Evolutionary conservation across 2,888 invertebrate species (phyloP), one percentile per base, ranked within the genome.

Genomic region (Agrotis segetum): DNA sequence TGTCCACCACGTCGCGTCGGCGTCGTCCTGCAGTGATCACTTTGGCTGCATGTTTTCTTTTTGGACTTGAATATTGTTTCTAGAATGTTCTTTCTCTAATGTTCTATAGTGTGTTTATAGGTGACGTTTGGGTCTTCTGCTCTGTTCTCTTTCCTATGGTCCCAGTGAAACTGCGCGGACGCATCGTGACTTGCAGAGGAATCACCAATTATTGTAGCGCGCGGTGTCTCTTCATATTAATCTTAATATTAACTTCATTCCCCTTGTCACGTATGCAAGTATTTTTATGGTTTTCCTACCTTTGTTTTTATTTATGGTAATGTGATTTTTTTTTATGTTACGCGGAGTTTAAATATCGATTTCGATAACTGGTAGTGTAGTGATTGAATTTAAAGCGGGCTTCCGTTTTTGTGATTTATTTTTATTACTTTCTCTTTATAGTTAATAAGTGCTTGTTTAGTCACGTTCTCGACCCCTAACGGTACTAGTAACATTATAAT

Each of bases 121-220:
- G 11, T 40, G 1, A 17, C 3, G 2, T 4, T 34, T 79, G n/a
- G 34, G 11, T 17, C 79, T 80, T 82, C 82, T 82, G 69, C 9
- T 11, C 6, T 11, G 3, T 3, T 63, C 16, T 13, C 14, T 67
- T n/a, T 17, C 14, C 13, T n/a, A 5, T 79, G 70, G 67, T 56
- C 56, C 13, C 61, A 87, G 90, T 88, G 88, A 89, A 89, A 92
- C 88, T 87, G 89, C 91, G 90, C 87, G 58, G 71, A 80, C 89
- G 89, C 92, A 89, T 79, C 94, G 93, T 94, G 94, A 94, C 92
- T 92, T 91, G 94, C 88, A 91, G 88, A 78, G 91, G 89, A 95
- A 95, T 95, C 79, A 91, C 86, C 88, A 84, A 92, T 95, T 94
- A 95, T 80, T 79, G 68, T 75, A 62, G 19, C 67, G 59, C 46